Evolutionary conservation across 30 jellyfish, hydroid and myxozoan species (phyloP), one percentile per base, ranked within the genome.

Genomic region (Morbakka virulenta): DNA sequence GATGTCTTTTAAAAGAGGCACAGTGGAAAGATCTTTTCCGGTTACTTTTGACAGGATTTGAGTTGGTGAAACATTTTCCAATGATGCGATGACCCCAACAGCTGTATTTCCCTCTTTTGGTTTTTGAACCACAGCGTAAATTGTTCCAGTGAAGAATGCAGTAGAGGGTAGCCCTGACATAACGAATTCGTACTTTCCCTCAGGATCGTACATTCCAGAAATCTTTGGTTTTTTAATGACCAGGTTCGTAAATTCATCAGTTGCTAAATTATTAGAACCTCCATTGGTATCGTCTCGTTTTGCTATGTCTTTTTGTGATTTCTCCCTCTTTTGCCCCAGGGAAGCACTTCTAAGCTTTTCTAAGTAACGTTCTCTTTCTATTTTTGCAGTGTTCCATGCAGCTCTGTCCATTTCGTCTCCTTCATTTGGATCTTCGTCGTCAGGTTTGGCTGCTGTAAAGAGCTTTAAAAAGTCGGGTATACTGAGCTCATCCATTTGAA

Each of bases 121-220:
- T 35, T 89, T 89, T 52, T 89, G 97, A 9, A 89, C 69, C 9
- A 89, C 35, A 34, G 77, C 63, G 63, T 35, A 82, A 12, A 83
- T 62, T 35, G 75, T 69, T 4, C 86, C 86, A 17, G 67, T 74
- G 52, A 81, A 87, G 57, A 82, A 53, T 0, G 68, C 89, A 32
- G 30, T 53, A 29, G 69, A 47, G 35, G 64, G 79, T 27, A 20
- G 52, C 2, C 97, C 97, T 2, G 64, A 29, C 50, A 89, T 14
- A 57, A 83, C 87, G 22, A 89, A 66, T 76, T 89, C 97, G 35
- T 70, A 89, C 14, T 86, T 50, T 28, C 95, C 97, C 61, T 89
- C 96, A 0, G 51, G 81, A 14, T 57, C 84, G 35, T 79, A 51
- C 17, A 65, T 2, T 11, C 97, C 97, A 0, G 75, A 50, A 14